Evolutionary conservation across 2,888 invertebrate genomes (phyloP), one percentile per base, ranked within the genome.

Genomic region (Acanthosepion pharaonis): DNA sequence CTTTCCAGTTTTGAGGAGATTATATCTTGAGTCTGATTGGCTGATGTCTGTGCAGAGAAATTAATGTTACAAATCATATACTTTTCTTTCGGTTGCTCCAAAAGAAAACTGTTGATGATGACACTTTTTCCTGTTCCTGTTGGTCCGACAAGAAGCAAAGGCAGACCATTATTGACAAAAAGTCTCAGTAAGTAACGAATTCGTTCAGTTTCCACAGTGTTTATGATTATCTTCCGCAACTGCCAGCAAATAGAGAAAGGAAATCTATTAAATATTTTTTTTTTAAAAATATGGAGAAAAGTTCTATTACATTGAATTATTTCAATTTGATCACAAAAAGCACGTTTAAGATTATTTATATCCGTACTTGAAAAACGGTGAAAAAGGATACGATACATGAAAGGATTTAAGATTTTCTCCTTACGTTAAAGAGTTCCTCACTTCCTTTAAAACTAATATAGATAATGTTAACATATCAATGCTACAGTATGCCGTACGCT

Each of bases 101-200:
- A 95, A 49, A 97, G 96, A 96, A 96, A 97, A 95, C 96, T 96
- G 95, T 97, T 97, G 94, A 97, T 97, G 95, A 97, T 97, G 95
- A 97, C 97, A 94, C 96, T 97, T 95, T 97, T 97, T 15, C 97
- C 97, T 0, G 97, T 97, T 25, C 97, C 97, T 11, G 97, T 97
- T 0, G 97, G 97, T 0, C 97, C 97, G 25, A 97, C 97, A 95
- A 97, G 96, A 91, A 97, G 95, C 91, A 97, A 78, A 0, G 97
- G 97, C 91, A 95, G 95, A 94, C 96, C 96, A 53, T 96, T 95
- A 55, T 95, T 95, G 20, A 97, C 95, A 94, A 97, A 96, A 23
- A 96, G 96, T 64, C 96, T 95, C 91, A 97, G 96, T 96, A 97
- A 97, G 95, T 96, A 97, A 33, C 96, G 95, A 96, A 97, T 97